Evolutionary conservation across 2,113 vertebrate species (phyloP).

Genomic region (Notothenia coriiceps): DNA sequence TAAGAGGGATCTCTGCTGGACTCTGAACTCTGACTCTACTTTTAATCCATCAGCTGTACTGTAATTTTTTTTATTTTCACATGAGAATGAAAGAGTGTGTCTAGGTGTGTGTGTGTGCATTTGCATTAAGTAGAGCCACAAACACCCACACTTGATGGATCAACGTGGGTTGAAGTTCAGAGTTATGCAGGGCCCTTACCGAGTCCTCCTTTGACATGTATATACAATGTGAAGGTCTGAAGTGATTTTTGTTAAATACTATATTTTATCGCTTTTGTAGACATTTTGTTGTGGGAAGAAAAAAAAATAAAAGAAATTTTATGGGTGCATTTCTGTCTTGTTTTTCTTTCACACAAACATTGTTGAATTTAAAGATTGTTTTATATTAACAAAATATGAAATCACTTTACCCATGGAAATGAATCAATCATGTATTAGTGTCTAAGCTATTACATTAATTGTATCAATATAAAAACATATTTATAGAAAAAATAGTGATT

Average conservation of each 20-base stretch:
- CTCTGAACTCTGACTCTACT: slow-evolving; percentile 71
- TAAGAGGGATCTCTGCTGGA: slow-evolving; percentile 72
- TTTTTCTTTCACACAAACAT: slow-evolving; percentile 60
- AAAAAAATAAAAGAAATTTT: slow-evolving; percentile 90
- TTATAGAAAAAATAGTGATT: neutral
- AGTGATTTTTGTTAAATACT: slow-evolving; percentile 97
- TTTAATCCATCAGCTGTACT: slow-evolving; percentile 48
- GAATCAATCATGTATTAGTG: neutral
- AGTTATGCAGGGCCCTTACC: slow-evolving; percentile 84
- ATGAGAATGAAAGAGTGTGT: slow-evolving; percentile 28
- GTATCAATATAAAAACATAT: neutral
- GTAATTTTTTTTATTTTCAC: slow-evolving; percentile 50
- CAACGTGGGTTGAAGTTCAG: slow-evolving; percentile 86
- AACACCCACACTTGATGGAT: slow-evolving; percentile 55
- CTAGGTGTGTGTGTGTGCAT: slow-evolving; percentile 32
- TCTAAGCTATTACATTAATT: neutral
- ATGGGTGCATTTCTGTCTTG: slow-evolving; percentile 86
- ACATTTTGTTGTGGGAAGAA: slow-evolving; percentile 92
- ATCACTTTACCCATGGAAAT: neutral
- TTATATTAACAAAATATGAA: slow-evolving; percentile 3
- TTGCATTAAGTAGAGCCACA: slow-evolving; percentile 52
- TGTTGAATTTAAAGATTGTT: neutral
- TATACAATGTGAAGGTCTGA: slow-evolving; percentile 90
- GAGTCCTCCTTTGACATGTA: slow-evolving; percentile 94
- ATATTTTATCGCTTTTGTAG: slow-evolving; percentile 99